phyloP scores from a whole-genome alignment of 1,140 invertebrate species.

The Teleogryllus occipitalis region DNA sequence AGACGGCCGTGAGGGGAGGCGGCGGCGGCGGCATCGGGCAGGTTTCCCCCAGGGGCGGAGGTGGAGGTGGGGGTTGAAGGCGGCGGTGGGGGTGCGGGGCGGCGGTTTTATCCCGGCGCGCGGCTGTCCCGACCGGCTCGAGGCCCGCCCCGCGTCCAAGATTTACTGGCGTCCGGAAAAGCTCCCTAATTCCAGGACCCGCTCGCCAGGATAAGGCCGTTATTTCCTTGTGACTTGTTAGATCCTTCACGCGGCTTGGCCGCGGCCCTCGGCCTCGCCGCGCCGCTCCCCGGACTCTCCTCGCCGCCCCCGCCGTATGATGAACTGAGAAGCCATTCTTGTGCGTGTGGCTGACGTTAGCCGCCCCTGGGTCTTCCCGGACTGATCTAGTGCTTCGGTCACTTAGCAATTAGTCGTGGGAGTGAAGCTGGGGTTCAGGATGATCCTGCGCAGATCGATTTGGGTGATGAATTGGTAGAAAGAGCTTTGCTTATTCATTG shows the following conservation, averaged over 20 bases:
- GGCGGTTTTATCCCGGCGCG: neutral
- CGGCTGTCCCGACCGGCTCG: neutral
- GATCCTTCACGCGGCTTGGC: constrained; percentile 5
- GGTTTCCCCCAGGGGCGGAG: neutral
- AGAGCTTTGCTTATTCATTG: no score
- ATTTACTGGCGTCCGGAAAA: constrained; percentile 16
- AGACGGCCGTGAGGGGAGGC: neutral
- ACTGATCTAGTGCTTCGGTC: no score
- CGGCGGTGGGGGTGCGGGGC: no score
- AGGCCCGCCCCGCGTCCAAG: neutral
- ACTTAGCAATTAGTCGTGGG: no score
- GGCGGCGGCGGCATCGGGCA: no score
- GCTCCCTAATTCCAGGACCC: constrained; percentile 16
- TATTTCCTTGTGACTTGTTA: constrained; percentile 15
- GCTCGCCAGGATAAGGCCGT: constrained; percentile 7
- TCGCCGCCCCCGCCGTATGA: neutral
- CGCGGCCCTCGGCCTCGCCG: neutral
- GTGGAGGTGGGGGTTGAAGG: neutral
- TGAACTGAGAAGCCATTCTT: neutral
- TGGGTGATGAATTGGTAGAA: no score
- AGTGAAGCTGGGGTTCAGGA: no score
- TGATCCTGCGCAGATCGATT: no score
- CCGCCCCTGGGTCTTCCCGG: no score
- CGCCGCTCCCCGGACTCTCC: neutral
- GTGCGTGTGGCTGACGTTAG: no score